These are phyloP conservation scores for Cryptomyrus ogoouensis DNA, from an alignment of 2,113 vertebrate species.

Conservation along the genomic window DNA sequence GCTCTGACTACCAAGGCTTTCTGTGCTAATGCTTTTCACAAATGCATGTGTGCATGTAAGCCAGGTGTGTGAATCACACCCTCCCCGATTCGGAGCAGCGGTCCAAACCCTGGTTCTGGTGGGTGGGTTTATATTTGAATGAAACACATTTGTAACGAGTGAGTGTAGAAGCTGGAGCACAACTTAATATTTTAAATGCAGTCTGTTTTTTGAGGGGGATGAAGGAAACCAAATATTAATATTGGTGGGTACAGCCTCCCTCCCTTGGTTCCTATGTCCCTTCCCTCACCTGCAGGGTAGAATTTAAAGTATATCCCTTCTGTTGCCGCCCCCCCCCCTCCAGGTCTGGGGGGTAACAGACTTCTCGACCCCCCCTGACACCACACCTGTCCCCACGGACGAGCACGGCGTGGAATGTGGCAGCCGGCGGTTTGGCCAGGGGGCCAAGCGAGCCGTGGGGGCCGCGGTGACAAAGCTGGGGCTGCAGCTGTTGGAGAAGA, in stretches of 20 bases:
- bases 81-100: not conserved
- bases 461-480: constrained; percentile 65
- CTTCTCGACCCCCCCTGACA: not conserved
- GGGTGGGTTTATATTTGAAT: not conserved
- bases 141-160: not conserved
- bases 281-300: not conserved
- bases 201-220: not conserved
- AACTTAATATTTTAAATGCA: not conserved
- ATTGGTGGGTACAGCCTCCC: too few relatives aligned
- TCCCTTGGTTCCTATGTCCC: too few relatives aligned
- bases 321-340: too few relatives aligned
- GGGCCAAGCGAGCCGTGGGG: constrained; percentile 45
- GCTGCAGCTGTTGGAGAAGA: constrained; percentile 57
- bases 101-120: not conserved
- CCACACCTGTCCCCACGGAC: not conserved
- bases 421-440: constrained; percentile 19
- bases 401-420: constrained; percentile 24
- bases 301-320: not conserved
- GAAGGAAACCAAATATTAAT: not conserved
- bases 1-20: not conserved
- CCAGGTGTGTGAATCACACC: not conserved
- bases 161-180: not conserved
- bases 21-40: not conserved
- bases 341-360: constrained; percentile 10
- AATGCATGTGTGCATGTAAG: not conserved